These are phyloP conservation scores for Syndactyla subalaris DNA, from an alignment of 2,797 vertebrate species.

Conservation along the genomic window DNA sequence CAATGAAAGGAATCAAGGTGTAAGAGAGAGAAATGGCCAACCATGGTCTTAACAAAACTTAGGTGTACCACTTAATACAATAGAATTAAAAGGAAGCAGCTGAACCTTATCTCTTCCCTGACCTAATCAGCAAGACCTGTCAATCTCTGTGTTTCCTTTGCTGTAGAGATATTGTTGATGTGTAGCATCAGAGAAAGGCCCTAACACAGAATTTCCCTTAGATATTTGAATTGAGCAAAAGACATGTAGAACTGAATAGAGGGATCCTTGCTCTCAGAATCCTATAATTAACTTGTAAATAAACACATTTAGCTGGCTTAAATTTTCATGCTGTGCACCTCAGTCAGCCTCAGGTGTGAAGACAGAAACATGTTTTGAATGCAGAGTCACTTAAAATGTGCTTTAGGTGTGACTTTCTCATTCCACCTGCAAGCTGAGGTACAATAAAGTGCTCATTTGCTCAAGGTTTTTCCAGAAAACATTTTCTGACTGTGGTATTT, in stretches of 20 bases:
- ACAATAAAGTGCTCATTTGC: background rate
- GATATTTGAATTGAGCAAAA: background rate
- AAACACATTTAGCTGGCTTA: background rate
- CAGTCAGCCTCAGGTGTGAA: background rate
- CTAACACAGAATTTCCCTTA: background rate
- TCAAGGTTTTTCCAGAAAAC: background rate
- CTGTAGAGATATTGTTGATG: background rate
- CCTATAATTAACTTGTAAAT: background rate
- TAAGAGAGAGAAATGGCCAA: background rate
- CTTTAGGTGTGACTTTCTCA: background rate
- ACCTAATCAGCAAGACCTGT: background rate
- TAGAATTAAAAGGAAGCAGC: background rate
- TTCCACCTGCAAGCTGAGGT: background rate
- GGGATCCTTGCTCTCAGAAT: background rate
- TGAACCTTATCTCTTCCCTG: background rate
- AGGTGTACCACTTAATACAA: accelerated
- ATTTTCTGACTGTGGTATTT: background rate
- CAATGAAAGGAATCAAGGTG: background rate
- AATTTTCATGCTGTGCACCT: background rate
- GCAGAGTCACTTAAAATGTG: background rate
- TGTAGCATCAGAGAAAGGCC: background rate
- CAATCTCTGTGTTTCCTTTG: background rate
- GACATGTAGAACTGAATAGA: background rate
- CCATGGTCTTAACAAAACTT: background rate
- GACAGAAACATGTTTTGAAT: background rate